Evolutionary conservation across 2,113 vertebrate genomes (phyloP), one percentile per base, ranked within the genome.

Genomic region (Acrocephalus arundinaceus): DNA sequence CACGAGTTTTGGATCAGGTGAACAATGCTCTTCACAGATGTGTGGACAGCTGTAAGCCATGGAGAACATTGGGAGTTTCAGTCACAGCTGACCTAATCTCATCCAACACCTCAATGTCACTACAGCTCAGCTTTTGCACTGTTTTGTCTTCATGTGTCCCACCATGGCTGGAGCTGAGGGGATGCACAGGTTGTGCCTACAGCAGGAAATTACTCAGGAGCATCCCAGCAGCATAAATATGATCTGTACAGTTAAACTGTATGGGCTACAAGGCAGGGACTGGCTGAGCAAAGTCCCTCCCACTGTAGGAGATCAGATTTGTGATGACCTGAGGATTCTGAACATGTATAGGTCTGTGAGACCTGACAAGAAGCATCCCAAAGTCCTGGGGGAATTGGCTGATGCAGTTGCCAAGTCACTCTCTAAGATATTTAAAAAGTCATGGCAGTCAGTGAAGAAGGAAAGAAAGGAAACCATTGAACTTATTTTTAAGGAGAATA

Each of bases 311-410:
- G 45, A 39, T 65, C 57, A 65, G 12, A 1, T 63, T n/a, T 0
- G 2, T 48, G 49, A 48, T 1, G 1, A 22, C n/a, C n/a, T 54
- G 61, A 43, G 22, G 20, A 52, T 70, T 54, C 10, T 74, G 37
- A 58, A 27, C 8, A 6, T 3, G 8, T 1, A 0, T 23, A n/a
- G 23, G 8, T 59, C 45, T 65, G 12, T n/a, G 15, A 62, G 30
- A 74, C 12, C 55, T 59, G 67, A 63, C 3, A 73, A 73, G 52
- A 67, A 5, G 14, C 31, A 78, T 67, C 59, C 7, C 41, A 55
- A 45, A 61, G 8, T 48, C n/a, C 45, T 37, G 61, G 37, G 22
- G 43, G 37, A 79, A 25, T 14, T 46, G 48, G 16, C 27, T 84
- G 55, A 48, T 58, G 27, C 18, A 37, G n/a, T 43, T 70, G n/a